Conservation (phyloP, 2,113 vertebrate genomes). For the Chloroceryle aenea region DNA sequence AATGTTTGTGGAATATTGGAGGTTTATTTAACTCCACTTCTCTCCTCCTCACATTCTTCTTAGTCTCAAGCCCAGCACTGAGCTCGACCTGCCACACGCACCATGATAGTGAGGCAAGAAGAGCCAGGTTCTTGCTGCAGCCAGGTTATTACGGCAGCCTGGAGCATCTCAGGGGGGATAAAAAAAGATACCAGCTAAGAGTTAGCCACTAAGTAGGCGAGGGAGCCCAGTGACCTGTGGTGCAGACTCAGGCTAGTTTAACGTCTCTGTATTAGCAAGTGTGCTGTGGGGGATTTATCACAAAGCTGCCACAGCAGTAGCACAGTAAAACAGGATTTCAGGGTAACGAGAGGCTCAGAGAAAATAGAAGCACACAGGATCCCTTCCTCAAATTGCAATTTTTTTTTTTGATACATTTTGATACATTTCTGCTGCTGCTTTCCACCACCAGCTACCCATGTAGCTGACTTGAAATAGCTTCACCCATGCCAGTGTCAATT, state of each 20-base stretch:
- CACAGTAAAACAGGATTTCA: background rate
- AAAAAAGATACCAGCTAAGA: background rate
- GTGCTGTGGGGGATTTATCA: background rate
- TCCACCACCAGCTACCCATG: background rate
- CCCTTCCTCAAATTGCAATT: background rate
- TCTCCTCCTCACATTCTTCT: background rate
- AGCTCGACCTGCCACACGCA: background rate
- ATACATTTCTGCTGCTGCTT: background rate
- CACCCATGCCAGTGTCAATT: background rate
- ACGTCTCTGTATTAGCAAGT: background rate
- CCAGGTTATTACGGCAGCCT: background rate
- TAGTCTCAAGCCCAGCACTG: background rate
- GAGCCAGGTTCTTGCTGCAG: no score
- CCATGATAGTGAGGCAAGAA: rapidly evolving
- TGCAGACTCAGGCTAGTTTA: background rate
- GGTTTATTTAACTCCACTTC: background rate
- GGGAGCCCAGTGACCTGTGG: background rate
- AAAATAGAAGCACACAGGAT: background rate
- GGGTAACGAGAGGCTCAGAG: background rate
- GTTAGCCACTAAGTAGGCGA: background rate
- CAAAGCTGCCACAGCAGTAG: background rate
- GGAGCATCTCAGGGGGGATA: background rate
- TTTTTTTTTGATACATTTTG: background rate
- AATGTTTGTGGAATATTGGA: conserved; percentile 33
- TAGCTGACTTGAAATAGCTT: background rate